Evolutionary conservation across 2,797 vertebrate genomes (phyloP).

Genomic region (Enteromius argenteus): DNA sequence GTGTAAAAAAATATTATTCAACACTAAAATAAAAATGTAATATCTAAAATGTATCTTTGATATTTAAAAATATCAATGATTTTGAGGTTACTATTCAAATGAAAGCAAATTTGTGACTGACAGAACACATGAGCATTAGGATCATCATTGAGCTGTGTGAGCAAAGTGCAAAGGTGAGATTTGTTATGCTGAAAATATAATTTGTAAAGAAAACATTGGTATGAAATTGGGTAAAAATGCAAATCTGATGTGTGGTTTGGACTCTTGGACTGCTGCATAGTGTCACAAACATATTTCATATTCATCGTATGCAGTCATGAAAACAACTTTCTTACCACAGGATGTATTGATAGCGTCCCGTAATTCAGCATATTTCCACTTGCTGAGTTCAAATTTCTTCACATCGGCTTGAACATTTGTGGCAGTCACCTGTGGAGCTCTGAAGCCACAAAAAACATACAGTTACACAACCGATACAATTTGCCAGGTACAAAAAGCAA

Average conservation of each 20-base stretch:
- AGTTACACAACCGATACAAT: background rate
- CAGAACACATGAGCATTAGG: background rate
- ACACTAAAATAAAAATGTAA: background rate
- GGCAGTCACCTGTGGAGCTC: constrained; percentile 91
- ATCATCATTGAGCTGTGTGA: background rate
- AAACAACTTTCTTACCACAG: constrained; percentile 85
- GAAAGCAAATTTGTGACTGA: background rate
- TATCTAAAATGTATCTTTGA: background rate
- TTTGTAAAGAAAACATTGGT: background rate
- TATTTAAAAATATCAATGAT: no score
- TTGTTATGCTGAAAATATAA: background rate
- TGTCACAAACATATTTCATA: background rate
- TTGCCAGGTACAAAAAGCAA: background rate
- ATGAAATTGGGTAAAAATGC: background rate
- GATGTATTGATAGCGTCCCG: constrained; percentile 99
- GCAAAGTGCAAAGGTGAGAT: background rate
- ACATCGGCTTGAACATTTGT: constrained; percentile 90
- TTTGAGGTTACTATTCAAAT: background rate
- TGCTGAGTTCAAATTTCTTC: constrained; percentile 97
- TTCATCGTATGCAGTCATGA: background rate
- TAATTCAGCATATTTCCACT: constrained; percentile 98
- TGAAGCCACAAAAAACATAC: constrained; percentile 60
- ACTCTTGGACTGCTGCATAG: background rate
- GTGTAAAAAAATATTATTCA: background rate
- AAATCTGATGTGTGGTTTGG: background rate